A percentile compares a stretch with the other conserved stretches of the same genome.
These are phyloP conservation scores for Noctua janthe DNA, from an alignment of 2,888 invertebrate genomes.

Conservation along the genomic window DNA sequence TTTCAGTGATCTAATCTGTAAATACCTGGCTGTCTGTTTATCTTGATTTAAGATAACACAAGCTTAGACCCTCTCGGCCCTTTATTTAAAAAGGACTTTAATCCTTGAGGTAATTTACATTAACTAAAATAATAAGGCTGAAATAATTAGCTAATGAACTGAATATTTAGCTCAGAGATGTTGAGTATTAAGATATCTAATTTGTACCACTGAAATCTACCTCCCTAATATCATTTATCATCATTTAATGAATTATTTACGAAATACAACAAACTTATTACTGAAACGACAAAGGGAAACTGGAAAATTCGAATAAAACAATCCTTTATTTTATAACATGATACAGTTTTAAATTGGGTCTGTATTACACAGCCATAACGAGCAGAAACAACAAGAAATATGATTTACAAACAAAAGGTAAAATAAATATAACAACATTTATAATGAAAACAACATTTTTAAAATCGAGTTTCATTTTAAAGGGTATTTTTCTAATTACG, in stretches of 20 bases:
- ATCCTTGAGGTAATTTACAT: constrained; percentile 18
- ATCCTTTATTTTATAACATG: neutral
- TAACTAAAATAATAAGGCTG: neutral
- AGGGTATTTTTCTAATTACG: neutral
- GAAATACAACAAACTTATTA: neutral
- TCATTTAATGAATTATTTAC: neutral
- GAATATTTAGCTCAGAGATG: neutral
- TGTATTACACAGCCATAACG: neutral
- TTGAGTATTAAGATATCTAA: neutral
- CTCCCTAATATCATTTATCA: neutral
- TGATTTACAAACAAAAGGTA: constrained; percentile 1
- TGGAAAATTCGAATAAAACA: neutral
- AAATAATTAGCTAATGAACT: neutral
- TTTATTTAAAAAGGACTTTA: constrained; percentile 19
- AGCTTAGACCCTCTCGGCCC: constrained; percentile 22
- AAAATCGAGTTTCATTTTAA: neutral
- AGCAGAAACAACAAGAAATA: neutral
- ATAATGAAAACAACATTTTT: neutral
- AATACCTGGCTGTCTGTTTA: constrained; percentile 45
- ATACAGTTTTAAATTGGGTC: constrained; percentile 5
- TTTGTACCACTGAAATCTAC: neutral
- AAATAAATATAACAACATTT: neutral
- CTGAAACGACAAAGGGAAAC: neutral
- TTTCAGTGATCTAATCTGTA: constrained; percentile 31
- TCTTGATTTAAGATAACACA: constrained; percentile 49